These are phyloP conservation scores for Dryomyza anilis DNA, from an alignment of 2,888 invertebrate species.

Conservation along the genomic window DNA sequence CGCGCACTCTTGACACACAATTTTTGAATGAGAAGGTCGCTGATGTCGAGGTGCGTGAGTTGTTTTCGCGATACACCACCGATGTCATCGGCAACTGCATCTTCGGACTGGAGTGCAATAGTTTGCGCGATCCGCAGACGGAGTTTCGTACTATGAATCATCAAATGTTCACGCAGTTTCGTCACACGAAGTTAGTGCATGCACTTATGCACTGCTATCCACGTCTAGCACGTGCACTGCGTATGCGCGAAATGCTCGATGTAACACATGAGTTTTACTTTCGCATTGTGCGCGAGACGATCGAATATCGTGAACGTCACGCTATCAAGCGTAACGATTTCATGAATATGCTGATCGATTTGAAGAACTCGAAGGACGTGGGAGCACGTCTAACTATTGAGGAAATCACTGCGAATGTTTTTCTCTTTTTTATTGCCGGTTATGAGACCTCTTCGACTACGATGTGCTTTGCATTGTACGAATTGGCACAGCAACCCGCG, in stretches of 20 bases:
- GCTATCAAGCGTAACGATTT: conserved; percentile 45
- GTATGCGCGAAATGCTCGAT: conserved; percentile 47
- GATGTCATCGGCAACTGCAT: conserved; percentile 63
- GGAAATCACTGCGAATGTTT: conserved; percentile 64
- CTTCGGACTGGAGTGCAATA: conserved; percentile 61
- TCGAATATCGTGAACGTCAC: conserved; percentile 37
- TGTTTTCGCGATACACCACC: conserved; percentile 60
- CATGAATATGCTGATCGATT: conserved; percentile 44
- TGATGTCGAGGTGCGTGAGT: conserved; percentile 59
- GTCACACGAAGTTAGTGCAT: background rate
- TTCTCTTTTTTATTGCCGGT: conserved; percentile 64
- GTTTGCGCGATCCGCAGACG: conserved; percentile 54
- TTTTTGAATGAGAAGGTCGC: conserved; percentile 10
- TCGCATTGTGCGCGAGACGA: conserved; percentile 36
- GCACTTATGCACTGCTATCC: conserved; percentile 35
- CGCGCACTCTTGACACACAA: conserved; percentile 30
- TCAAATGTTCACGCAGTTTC: conserved; percentile 31
- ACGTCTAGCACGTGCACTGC: conserved; percentile 13
- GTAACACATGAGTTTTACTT: conserved; percentile 38
- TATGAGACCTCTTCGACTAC: conserved; percentile 64
- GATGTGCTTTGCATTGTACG: conserved; percentile 62
- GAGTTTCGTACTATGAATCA: conserved; percentile 52
- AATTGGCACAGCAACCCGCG: conserved; percentile 62
- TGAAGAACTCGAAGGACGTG: conserved; percentile 34
- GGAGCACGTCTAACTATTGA: conserved; percentile 47